Base-by-base conservation (phyloP, 2,888 invertebrate genomes). In the Leptura quadrifasciata region DNA sequence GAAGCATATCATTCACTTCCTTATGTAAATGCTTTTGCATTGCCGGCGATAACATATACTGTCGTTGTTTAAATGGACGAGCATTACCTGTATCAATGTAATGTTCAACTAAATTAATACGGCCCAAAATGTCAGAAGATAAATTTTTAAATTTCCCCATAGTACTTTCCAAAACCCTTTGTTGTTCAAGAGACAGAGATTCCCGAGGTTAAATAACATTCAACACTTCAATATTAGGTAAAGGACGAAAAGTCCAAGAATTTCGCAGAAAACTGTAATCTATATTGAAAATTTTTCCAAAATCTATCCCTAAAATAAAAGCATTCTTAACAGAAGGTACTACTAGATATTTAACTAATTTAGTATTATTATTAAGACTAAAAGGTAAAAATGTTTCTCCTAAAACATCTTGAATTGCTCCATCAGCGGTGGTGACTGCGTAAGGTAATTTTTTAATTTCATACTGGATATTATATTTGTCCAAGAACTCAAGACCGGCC, bases 21-120 rank as follows among this genome's bases (percentile, higher is more conserved):
- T 21, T 63, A 47, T 77, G 68, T 12, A 77, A 8, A 20, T 65
- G 74, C 17, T 57, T n/a, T 55, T 74, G 67, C 70, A 76, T 74
- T 15, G 65, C 70, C 0, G 75, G 65, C 47, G 69, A 64, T 9
- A 76, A 63, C 1, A 63, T 71, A 76, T 71, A 76, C 24, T 78
- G 73, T 20, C 70, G 72, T 61, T 78, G 75, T 60, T 64, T 58
- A 24, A 77, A 69, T n/a, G n/a, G n/a, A n/a, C n/a, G n/a, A n/a
- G n/a, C n/a, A n/a, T n/a, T n/a, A n/a, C 39, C 39, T 2, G 39
- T 39, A 39, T 39, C 12, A 1, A 39, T 39, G 12, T 12, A 39
- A 39, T 39, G 39, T 12, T 39, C 12, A 10, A 39, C 39, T 3
- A 39, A 12, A 39, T 10, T 12, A 15, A 12, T 39, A 1, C 15